Base-by-base conservation (phyloP, 2,797 vertebrate genomes). In the Silurus aristotelis region DNA sequence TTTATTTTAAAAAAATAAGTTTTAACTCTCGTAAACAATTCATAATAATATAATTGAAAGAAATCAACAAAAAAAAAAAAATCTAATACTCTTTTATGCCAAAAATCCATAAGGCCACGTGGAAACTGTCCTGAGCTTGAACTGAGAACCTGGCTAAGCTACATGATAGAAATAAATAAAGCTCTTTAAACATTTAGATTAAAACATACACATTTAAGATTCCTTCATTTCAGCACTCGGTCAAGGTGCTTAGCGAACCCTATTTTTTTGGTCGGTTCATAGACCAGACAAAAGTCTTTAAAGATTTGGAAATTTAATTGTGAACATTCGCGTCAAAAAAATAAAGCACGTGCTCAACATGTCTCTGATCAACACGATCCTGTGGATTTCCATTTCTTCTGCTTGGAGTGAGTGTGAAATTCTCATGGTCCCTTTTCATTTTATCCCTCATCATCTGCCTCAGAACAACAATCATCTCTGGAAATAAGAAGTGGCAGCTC, bases 401-500 rank as follows among this genome's bases (percentile, higher is more conserved):
- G 8, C n/a, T 52, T 17, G 27, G 5, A 78, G 58, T 61, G 31
- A 13, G 46, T 17, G 2, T 61, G 60, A 17, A 80, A 9, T 25
- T 14, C 38, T 77, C 8, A 76, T 0, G 12, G 76, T 46, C 13
- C 80, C 3, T 31, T 31, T 83, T 93, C 88, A 94, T 56, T 91
- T 64, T 93, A 93, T 0, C 94, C 93, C 46, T 93, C 92, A 6
- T 93, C 91, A 3, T 86, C 83, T 46, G 87, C 88, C 1, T 92
- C 90, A 6, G 91, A 92, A 0, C 91, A 92, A 0, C 91, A 92
- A 1, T 94, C 93, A 0, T 91, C 93, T 0, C 89, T 78, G 46
- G 84, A 92, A 77, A 3, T 91, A 46, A 97, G 93, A 82, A 98
- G 92, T 0, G 96, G 95, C 77, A 98, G 90, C 93, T 96, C 95